Base-by-base conservation (phyloP, 53 echinoderm and acorn worm genomes). In the Patiria pectinifera region DNA sequence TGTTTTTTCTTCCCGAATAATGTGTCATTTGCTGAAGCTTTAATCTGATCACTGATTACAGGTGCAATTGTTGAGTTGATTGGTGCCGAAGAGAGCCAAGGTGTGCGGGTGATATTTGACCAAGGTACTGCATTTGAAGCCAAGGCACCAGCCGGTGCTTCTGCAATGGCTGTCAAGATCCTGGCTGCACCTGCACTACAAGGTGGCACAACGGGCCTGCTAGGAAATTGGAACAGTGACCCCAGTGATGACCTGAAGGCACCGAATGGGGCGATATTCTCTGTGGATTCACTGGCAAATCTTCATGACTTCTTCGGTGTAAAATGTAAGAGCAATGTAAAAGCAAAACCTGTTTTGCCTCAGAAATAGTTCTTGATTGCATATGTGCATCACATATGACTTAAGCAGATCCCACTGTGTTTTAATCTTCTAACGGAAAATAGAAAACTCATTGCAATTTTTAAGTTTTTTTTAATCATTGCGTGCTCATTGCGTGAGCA, bases 221-320 rank as follows among this genome's bases (percentile, higher is more conserved):
- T 98, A 11, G 98, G 98, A 9, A 95, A 94, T 11, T 98, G 98
- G 98, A 96, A 96, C 80, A 93, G 94, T 45, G 87, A 95, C 69
- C 83, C 82, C 0, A 66, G 75, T 35, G 96, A 98, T 83, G 98
- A 98, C 76, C 91, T 98, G 24, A 94, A 89, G 48, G 74, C 93
- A 2, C 93, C 95, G 72, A 91, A 15, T 62, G 92, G 85, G 85
- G 93, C 8, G 63, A 76, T 69, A 66, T 81, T 63, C 82, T 2
- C 90, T 1, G 48, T 63, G 49, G 90, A 90, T 69, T 80, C 90
- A 19, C 49, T 90, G 80, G 46, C 81, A 8, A 79, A 62, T 62
- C 85, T 95, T 7, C 95, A 97, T 81, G 10, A 91, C 0, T 93
- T 88, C 21, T 95, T 91, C 62, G 95, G 94, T 3, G n/a, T 95